These are phyloP conservation scores for Phortica okadai DNA, from an alignment of 2,888 invertebrate species.

Conservation along the genomic window DNA sequence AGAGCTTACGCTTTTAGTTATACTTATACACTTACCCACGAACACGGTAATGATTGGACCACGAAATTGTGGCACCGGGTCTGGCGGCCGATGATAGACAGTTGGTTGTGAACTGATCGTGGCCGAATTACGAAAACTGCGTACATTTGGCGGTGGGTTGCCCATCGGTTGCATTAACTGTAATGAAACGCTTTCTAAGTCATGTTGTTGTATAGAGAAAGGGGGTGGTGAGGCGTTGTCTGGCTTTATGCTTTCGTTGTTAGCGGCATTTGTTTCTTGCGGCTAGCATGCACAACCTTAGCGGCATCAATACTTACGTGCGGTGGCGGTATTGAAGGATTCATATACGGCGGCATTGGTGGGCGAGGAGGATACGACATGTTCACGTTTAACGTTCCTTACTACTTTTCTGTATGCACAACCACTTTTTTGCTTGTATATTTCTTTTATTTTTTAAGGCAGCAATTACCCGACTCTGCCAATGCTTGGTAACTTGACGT, in stretches of 20 bases:
- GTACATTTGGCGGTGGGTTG: constrained; percentile 76
- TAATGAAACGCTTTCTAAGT: constrained; percentile 50
- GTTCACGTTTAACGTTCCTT: constrained; percentile 26
- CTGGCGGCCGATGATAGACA: constrained; percentile 73
- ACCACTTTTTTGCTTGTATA: not conserved
- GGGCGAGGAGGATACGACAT: constrained; percentile 96
- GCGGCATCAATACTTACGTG: constrained; percentile 60
- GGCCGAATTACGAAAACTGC: constrained; percentile 76
- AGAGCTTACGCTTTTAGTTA: not conserved
- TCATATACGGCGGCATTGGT: constrained; percentile 86
- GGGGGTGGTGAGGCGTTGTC: too few species aligned
- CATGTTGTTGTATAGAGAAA: not conserved
- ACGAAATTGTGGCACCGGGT: constrained; percentile 76
- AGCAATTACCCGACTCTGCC: too few species aligned
- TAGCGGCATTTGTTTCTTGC: too few species aligned
- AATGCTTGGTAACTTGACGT: too few species aligned
- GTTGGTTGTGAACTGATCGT: constrained; percentile 76
- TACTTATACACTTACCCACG: constrained; percentile 82
- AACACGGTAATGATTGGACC: constrained; percentile 98
- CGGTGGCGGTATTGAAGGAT: constrained; percentile 84
- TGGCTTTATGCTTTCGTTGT: not conserved
- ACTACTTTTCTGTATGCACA: not conserved
- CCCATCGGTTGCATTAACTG: constrained; percentile 79
- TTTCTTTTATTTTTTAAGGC: not conserved
- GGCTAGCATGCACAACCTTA: too few species aligned